Conservation (phyloP, 2,797 vertebrate species). For the Anas acuta region DNA sequence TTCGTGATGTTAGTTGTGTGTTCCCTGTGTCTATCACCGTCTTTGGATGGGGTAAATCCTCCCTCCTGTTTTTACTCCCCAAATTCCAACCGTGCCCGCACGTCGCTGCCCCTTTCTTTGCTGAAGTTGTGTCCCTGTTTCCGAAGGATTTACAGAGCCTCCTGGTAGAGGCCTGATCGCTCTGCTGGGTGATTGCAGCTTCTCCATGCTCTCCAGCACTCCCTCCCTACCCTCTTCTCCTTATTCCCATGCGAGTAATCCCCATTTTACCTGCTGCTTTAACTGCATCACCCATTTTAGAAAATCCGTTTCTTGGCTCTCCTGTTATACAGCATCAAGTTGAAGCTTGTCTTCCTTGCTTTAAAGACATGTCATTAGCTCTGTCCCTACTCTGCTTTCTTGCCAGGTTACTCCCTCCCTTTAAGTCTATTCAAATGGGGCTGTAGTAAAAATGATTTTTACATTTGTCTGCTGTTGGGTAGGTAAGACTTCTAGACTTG, state of each 20-base stretch:
- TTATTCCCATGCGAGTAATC: not conserved
- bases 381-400: slow-evolving; percentile 47
- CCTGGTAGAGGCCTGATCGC: not conserved
- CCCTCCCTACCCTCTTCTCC: not conserved
- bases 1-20: not conserved
- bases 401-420: slow-evolving; percentile 22
- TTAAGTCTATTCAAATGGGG: slow-evolving; percentile 11
- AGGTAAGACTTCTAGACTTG: slow-evolving; percentile 6
- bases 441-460: slow-evolving; percentile 9
- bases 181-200: not conserved
- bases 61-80: not conserved
- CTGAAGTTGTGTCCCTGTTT: not conserved
- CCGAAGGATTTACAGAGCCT: not conserved
- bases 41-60: not conserved
- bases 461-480: not conserved
- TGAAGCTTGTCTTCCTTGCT: slow-evolving; percentile 49
- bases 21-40: not conserved
- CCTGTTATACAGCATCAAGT: slow-evolving; percentile 51
- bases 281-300: not conserved
- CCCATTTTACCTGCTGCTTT: slow-evolving; percentile 22
- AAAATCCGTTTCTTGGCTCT: slow-evolving; percentile 53
- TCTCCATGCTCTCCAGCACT: not conserved
- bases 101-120: not conserved
- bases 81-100: not conserved
- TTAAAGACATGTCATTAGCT: slow-evolving; percentile 42